A percentile compares a stretch with the other conserved stretches of the same genome.
These are phyloP conservation scores for Chironomus riparius DNA, from an alignment of 2,888 invertebrate species.

Conservation along the genomic window DNA sequence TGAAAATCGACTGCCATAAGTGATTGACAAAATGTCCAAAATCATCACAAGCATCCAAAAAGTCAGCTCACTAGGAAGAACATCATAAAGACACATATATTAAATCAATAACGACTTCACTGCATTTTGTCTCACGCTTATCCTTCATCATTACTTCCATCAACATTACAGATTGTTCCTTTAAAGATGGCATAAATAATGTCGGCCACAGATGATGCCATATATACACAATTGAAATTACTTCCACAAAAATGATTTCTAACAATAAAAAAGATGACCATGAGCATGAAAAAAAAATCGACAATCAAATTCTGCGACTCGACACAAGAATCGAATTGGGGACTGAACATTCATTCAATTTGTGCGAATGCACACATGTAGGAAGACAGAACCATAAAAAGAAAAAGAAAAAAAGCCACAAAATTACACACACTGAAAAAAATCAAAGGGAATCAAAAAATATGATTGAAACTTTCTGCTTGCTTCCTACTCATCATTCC, in stretches of 20 bases:
- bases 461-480: not conserved
- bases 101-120: not conserved
- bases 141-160: not conserved
- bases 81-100: not conserved
- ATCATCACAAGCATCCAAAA: too few species aligned
- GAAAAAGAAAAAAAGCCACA: not conserved
- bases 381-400: not conserved
- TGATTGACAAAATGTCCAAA: too few species aligned
- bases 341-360: not conserved
- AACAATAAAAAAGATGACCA: not conserved
- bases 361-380: not conserved
- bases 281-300: not conserved
- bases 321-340: not conserved
- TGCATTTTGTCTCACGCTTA: not conserved
- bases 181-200: not conserved
- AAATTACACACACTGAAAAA: too few species aligned
- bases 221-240: too few species aligned
- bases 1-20: too few species aligned
- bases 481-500: not conserved
- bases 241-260: not conserved
- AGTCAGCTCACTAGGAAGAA: not conserved
- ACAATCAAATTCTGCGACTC: not conserved
- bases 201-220: not conserved
- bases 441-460: not conserved
- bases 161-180: not conserved